These are phyloP conservation scores for Zoanthus gigantus DNA, from an alignment of 92 coral and sea anemone genomes.

Conservation along the genomic window DNA sequence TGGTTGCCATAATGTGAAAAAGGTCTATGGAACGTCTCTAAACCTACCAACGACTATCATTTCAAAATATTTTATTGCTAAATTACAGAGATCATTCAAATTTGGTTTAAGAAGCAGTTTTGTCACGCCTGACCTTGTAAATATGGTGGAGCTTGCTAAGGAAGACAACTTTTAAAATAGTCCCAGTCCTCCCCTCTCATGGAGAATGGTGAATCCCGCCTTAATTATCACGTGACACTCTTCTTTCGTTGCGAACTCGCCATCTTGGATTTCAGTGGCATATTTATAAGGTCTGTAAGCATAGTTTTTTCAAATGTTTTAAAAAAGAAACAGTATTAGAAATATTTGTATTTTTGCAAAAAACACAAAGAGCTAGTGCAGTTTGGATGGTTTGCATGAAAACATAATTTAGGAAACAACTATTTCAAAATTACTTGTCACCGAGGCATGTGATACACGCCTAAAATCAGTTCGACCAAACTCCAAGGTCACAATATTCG, in stretches of 20 bases:
- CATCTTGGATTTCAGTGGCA: constrained; percentile 23
- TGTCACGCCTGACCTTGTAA: no score
- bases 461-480: background rate
- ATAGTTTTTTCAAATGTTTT: background rate
- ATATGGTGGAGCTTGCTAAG: no score
- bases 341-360: background rate
- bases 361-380: background rate
- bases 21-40: no score
- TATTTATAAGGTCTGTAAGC: constrained; percentile 35
- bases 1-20: no score
- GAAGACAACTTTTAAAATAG: background rate
- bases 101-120: no score
- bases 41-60: no score
- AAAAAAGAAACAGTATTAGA: background rate
- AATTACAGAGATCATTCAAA: no score
- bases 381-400: background rate
- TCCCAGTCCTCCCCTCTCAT: constrained; percentile 26
- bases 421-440: background rate
- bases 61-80: no score
- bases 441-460: constrained; percentile 20
- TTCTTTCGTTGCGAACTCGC: constrained; percentile 1
- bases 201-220: constrained; percentile 32
- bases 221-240: constrained; percentile 43
- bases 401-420: background rate
- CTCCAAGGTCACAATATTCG: background rate